A percentile compares a stretch with the other conserved stretches of the same genome.
Evolutionary conservation across 2,888 invertebrate species (phyloP).

Genomic region (Lepetodrilus schrolli): DNA sequence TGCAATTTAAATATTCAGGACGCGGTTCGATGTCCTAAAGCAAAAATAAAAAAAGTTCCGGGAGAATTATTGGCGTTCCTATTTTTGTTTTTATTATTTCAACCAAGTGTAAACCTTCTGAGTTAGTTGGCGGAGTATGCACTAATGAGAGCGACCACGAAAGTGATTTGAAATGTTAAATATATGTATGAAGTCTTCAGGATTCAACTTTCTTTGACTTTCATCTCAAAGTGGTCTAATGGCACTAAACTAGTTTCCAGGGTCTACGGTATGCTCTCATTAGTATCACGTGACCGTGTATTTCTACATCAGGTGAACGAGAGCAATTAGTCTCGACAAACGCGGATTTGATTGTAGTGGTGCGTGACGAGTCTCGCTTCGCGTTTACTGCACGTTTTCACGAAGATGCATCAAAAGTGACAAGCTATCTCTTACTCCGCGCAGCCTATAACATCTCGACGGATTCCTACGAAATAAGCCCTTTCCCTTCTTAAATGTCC

Average conservation of each 20-base stretch:
- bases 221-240: slow-evolving; percentile 2
- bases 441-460: not conserved
- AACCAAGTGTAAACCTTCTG: too few relatives aligned
- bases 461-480: not conserved
- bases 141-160: too few relatives aligned
- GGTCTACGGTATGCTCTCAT: slow-evolving; percentile 6
- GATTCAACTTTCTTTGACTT: not conserved
- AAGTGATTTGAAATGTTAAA: too few relatives aligned
- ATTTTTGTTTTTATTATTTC: too few relatives aligned
- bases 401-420: slow-evolving; percentile 18
- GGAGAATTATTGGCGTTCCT: too few relatives aligned
- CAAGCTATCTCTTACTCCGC: slow-evolving; percentile 21
- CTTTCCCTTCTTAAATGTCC: not conserved
- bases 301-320: slow-evolving; percentile 11
- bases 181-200: not conserved
- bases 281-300: slow-evolving; percentile 23
- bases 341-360: slow-evolving; percentile 13
- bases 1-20: too few relatives aligned
- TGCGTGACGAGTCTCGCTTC: slow-evolving; percentile 1
- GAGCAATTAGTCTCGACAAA: slow-evolving; percentile 24
- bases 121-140: too few relatives aligned
- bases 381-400: slow-evolving; percentile 19
- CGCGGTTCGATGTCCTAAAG: too few relatives aligned
- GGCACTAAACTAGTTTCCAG: slow-evolving; percentile 5
- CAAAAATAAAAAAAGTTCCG: too few relatives aligned